phyloP scores from a whole-genome alignment of 1,140 invertebrate species.

The Drosophila truncata region DNA sequence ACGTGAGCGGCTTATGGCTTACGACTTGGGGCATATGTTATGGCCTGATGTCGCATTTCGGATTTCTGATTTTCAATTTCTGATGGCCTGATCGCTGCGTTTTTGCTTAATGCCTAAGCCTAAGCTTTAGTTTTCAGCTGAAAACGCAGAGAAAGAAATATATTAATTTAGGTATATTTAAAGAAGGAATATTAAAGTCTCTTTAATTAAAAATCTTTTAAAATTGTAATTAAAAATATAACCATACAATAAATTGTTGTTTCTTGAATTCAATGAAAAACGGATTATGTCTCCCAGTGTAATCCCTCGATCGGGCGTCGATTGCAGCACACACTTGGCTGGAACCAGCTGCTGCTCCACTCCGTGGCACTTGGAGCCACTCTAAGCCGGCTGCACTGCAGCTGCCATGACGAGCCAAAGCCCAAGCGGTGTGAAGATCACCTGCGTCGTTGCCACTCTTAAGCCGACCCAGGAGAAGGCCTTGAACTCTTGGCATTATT shows the following conservation, averaged over 20 bases:
- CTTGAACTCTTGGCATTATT: conserved; percentile 74
- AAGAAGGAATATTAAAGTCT: background rate
- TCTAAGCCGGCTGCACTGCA: conserved; percentile 44
- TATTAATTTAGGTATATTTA: too few species aligned
- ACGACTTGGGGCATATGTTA: conserved; percentile 34
- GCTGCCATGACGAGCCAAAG: conserved; percentile 49
- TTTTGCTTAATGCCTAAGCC: conserved; percentile 38
- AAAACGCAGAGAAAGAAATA: background rate
- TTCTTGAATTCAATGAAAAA: background rate
- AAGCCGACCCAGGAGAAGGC: conserved; percentile 42
- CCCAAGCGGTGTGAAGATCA: conserved; percentile 27
- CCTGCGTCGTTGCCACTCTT: conserved; percentile 21
- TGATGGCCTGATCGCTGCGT: conserved; percentile 24
- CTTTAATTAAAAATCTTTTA: background rate
- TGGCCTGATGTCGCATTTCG: conserved; percentile 27
- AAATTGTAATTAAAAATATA: too few species aligned
- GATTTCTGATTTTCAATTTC: conserved; percentile 10
- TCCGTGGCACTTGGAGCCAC: conserved; percentile 40
- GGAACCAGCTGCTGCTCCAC: conserved; percentile 43
- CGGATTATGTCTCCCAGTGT: background rate
- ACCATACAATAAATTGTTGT: too few species aligned
- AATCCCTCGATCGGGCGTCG: conserved; percentile 23
- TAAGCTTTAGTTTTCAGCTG: conserved; percentile 52
- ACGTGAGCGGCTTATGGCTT: conserved; percentile 48
- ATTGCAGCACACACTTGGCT: conserved; percentile 51